These are phyloP conservation scores for Meandrusa payeni DNA, from an alignment of 2,888 invertebrate species.

Conservation along the genomic window DNA sequence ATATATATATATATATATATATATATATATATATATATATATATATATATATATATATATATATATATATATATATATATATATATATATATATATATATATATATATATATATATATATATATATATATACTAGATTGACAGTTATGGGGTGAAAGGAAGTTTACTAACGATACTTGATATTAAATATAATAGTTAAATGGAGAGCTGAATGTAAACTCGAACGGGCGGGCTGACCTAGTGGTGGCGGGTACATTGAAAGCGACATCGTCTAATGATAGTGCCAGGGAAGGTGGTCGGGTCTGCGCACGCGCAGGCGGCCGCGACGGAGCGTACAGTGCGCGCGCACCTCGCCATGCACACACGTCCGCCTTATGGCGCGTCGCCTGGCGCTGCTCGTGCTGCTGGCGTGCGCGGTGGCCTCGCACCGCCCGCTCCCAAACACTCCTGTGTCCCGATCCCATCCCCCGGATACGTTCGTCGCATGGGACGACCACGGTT, in stretches of 20 bases:
- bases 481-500: constrained; percentile 64
- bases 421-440: constrained; percentile 49
- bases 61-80: too few relatives aligned
- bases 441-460: constrained; percentile 48
- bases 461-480: constrained; percentile 58
- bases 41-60: too few relatives aligned
- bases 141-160: constrained; percentile 23
- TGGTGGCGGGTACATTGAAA: constrained; percentile 61
- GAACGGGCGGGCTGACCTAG: constrained; percentile 60
- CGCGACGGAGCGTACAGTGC: constrained; percentile 61
- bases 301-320: constrained; percentile 38
- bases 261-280: constrained; percentile 66
- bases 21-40: too few relatives aligned
- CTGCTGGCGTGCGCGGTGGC: constrained; percentile 61
- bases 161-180: constrained; percentile 16
- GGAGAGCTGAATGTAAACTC: constrained; percentile 35
- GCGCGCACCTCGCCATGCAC: constrained; percentile 78
- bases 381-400: constrained; percentile 76
- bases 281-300: constrained; percentile 63
- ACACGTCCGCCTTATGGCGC: constrained; percentile 60
- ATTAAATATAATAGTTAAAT: constrained; percentile 32
- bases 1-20: too few relatives aligned
- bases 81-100: too few relatives aligned
- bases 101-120: too few relatives aligned
- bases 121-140: neutral